Percentiles rank a stretch among this genome's conserved stretches.
phyloP scores from a whole-genome alignment of 2,888 invertebrate species.

The Chalcis sispes region DNA sequence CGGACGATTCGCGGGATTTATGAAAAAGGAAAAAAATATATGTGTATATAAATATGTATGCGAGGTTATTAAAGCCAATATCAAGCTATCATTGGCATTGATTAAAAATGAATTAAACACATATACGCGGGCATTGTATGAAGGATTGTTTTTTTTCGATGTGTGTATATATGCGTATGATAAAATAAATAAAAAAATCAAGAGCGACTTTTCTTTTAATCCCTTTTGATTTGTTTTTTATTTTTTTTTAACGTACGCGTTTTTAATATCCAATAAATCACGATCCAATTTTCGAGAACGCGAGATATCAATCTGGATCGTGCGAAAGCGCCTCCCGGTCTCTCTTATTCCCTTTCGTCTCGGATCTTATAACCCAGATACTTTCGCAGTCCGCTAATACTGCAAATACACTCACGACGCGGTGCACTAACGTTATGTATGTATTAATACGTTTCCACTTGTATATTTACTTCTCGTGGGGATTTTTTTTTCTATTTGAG shows the following conservation, averaged over 20 bases:
- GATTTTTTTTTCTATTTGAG: conserved; percentile 29
- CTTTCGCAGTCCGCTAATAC: no score
- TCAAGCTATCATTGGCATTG: no score
- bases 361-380: no score
- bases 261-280: conserved; percentile 49
- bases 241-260: conserved; percentile 5
- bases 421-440: background rate
- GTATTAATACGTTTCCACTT: background rate
- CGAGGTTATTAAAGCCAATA: no score
- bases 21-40: no score
- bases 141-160: no score
- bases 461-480: conserved; percentile 47
- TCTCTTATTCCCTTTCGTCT: background rate
- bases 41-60: no score
- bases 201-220: conserved; percentile 2
- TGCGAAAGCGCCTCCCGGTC: conserved; percentile 17
- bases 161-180: no score
- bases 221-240: background rate
- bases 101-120: no score
- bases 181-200: no score
- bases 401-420: background rate
- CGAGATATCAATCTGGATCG: conserved; percentile 45
- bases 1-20: no score
- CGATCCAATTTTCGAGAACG: conserved; percentile 47
- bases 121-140: no score